Evolutionary conservation across 92 coral and sea anemone species (phyloP).

Genomic region (Nematostella vectensis): DNA sequence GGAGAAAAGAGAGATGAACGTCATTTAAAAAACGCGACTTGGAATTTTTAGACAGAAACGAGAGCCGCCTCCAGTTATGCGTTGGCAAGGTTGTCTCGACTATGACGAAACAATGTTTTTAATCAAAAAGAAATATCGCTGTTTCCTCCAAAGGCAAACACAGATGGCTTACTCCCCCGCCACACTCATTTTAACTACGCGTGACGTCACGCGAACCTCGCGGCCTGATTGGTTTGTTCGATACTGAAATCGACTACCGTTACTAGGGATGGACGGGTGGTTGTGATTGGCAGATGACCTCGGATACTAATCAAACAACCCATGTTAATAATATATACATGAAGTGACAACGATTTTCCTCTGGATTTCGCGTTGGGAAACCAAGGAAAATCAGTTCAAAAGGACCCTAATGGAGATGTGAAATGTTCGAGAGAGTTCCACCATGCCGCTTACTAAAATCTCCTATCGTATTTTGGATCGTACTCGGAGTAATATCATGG

Average conservation of each 20-base stretch:
- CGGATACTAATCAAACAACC: conserved; percentile 58
- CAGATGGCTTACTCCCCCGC: no score
- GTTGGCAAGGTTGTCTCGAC: no score
- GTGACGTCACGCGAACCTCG: conserved; percentile 33
- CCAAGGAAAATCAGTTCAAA: conserved; percentile 33
- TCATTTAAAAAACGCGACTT: no score
- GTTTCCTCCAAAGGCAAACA: no score
- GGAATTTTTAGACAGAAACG: no score
- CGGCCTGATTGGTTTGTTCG: conserved; percentile 56
- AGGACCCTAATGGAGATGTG: conserved; percentile 77
- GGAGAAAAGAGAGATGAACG: no score
- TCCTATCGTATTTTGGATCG: conserved; percentile 27
- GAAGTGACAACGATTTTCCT: conserved; percentile 35
- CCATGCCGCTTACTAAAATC: conserved; percentile 64
- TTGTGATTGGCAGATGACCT: conserved; percentile 59
- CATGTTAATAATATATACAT: conserved; percentile 58
- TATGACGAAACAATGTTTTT: no score
- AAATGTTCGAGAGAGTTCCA: conserved; percentile 81
- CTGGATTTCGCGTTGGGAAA: conserved; percentile 44
- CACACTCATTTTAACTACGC: conserved; percentile 3
- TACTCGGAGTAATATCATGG: conserved; percentile 19
- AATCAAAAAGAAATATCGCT: no score
- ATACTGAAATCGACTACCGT: conserved; percentile 53
- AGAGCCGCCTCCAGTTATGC: no score
- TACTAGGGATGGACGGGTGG: conserved; percentile 74